Evolutionary conservation across 1,140 invertebrate species (phyloP), one percentile per base, ranked within the genome.

Genomic region (Drosophila parabipectinata): DNA sequence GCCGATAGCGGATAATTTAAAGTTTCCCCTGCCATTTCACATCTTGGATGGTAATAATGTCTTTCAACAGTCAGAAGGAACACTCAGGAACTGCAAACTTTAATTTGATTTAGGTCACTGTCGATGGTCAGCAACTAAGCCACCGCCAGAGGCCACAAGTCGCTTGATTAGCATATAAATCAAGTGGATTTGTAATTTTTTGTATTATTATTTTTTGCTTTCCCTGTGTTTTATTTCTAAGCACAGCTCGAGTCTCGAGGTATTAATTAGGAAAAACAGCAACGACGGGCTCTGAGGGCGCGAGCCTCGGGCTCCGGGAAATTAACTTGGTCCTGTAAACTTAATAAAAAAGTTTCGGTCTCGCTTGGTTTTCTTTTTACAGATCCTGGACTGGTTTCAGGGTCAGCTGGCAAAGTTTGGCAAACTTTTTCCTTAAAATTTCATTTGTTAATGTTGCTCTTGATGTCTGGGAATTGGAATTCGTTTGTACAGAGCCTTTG

Each of bases 111-210:
- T 45, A 59, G 32, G 15, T 24, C 51, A 61, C 32, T 76, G 64
- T 62, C 74, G 50, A 76, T 76, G 64, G 30, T 51, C 63, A 12
- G 8, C 1, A 57, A 26, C 37, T 69, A 8, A 44, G 41, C 14
- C 21, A 12, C 18, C 3, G 18, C 18, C 44, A 47, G 41, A 18
- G 0, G 18, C n/a, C 24, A 15, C 32, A 51, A 56, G 47, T 30
- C 30, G 41, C 60, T 64, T 75, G 72, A 88, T 87, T 87, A 88
- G 62, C 82, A 88, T 87, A 87, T 87, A 82, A 87, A 87, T 87
- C 78, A 82, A 82, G 83, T 69, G 39, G 39, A 74, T 79, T 83
- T 50, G 28, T 64, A 21, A 47, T 47, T 47, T 12, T 41, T 24
- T 47, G n/a, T 67, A 34, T 44, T 51, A 52, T 64, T 39, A 56